phyloP scores from a whole-genome alignment of 2,888 invertebrate genomes.

The Lepidochrysops patricia region DNA sequence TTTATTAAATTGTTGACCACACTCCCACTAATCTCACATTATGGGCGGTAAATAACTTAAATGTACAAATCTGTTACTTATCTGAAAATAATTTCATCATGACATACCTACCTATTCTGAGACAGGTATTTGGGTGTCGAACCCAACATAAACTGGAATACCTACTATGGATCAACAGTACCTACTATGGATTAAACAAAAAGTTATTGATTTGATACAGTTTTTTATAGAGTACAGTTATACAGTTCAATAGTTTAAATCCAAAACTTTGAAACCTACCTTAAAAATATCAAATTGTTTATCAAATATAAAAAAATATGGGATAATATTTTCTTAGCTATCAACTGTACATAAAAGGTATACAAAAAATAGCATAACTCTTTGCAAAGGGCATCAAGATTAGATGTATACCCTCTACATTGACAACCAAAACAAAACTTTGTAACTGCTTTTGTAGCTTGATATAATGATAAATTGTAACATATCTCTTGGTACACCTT shows the following conservation, averaged over 20 bases:
- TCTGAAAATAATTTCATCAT: not conserved
- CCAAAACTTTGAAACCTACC: no score
- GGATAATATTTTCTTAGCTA: not conserved
- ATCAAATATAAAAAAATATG: not conserved
- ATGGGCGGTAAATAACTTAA: not conserved
- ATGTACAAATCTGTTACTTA: not conserved
- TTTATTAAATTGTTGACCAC: not conserved
- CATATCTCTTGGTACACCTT: conserved; percentile 47
- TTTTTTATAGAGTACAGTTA: no score
- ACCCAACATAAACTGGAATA: not conserved
- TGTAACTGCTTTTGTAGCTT: conserved; percentile 12
- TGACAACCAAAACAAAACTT: conserved; percentile 23
- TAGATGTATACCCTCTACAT: not conserved
- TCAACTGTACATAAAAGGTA: not conserved
- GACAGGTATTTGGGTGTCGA: not conserved
- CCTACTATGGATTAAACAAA: not conserved
- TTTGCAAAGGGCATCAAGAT: not conserved
- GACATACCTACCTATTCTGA: no score
- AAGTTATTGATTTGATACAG: no score
- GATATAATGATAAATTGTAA: not conserved
- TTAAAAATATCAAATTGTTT: not conserved
- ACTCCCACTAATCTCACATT: not conserved
- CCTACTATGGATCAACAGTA: not conserved
- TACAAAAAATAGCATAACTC: not conserved
- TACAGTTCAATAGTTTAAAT: not conserved